Evolutionary conservation across 2,113 vertebrate species (phyloP).

Genomic region (Manacus vitellinus): DNA sequence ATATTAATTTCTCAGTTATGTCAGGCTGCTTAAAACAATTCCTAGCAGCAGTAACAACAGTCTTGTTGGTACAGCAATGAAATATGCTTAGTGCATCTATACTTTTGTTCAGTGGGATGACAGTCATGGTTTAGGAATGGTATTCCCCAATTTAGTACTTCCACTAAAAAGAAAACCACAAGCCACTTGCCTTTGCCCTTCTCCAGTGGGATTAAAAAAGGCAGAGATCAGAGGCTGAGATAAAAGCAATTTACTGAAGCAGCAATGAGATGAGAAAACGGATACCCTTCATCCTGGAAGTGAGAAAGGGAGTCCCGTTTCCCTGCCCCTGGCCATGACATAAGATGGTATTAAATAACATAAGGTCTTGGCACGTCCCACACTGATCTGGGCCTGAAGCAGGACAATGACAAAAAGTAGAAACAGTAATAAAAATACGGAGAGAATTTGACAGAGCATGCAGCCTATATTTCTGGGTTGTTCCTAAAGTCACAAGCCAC

Average conservation of each 20-base stretch:
- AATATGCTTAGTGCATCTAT: not conserved
- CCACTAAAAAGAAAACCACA: not conserved
- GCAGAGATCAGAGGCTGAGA: not conserved
- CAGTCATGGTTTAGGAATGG: not conserved
- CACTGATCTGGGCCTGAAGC: not conserved
- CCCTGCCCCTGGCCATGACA: not conserved
- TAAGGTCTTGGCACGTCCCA: not conserved
- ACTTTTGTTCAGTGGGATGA: not conserved
- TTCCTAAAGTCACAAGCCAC: not conserved
- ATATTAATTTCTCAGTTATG: not conserved
- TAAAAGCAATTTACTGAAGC: not conserved
- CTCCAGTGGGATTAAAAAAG: fast-evolving
- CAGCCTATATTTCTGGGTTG: not conserved
- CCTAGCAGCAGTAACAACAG: not conserved
- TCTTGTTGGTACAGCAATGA: not conserved
- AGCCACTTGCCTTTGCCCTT: fast-evolving
- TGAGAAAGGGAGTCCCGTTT: not conserved
- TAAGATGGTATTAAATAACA: not conserved
- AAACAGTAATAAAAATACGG: not conserved
- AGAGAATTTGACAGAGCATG: not conserved
- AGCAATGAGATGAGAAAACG: not conserved
- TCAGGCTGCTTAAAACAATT: not conserved
- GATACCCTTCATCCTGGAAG: not conserved
- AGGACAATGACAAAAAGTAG: not conserved
- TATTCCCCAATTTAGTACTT: not conserved